These are phyloP conservation scores for Tor tambroides DNA, from an alignment of 2,113 vertebrate genomes.

Conservation along the genomic window DNA sequence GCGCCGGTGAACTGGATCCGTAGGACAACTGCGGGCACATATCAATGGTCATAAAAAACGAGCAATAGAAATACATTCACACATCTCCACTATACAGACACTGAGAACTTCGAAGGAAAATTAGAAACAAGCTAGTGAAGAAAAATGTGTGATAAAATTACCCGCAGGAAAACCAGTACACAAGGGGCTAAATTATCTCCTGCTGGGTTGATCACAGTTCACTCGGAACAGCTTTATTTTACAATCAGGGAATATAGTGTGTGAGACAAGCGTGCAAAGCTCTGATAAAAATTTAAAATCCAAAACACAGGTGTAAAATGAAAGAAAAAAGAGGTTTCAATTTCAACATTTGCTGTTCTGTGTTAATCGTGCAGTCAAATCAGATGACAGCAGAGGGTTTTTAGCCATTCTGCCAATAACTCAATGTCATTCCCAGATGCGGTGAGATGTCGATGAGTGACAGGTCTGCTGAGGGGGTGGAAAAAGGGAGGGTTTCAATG, in stretches of 20 bases:
- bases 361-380: background rate
- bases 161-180: background rate
- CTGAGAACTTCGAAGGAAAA: background rate
- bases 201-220: conserved; percentile 12
- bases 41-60: background rate
- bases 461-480: conserved; percentile 20
- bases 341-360: conserved; percentile 32
- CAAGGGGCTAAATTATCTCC: conserved; percentile 29
- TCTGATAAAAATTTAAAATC: conserved; percentile 5
- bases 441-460: conserved; percentile 1
- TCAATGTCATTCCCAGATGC: conserved; percentile 21
- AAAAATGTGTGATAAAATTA: conserved; percentile 1
- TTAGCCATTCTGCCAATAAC: conserved; percentile 9
- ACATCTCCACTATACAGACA: background rate
- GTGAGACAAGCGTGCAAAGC: background rate
- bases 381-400: background rate
- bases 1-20: conserved; percentile 91
- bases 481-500: conserved; percentile 5
- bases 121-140: conserved; percentile 9
- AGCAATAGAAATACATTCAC: conserved; percentile 19
- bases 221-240: conserved; percentile 15
- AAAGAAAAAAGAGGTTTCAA: background rate
- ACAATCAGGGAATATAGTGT: background rate
- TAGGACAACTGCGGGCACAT: conserved; percentile 83
- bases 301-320: background rate